Evolutionary conservation across 2,888 invertebrate species (phyloP).

Genomic region (Ochlodes sylvanus): DNA sequence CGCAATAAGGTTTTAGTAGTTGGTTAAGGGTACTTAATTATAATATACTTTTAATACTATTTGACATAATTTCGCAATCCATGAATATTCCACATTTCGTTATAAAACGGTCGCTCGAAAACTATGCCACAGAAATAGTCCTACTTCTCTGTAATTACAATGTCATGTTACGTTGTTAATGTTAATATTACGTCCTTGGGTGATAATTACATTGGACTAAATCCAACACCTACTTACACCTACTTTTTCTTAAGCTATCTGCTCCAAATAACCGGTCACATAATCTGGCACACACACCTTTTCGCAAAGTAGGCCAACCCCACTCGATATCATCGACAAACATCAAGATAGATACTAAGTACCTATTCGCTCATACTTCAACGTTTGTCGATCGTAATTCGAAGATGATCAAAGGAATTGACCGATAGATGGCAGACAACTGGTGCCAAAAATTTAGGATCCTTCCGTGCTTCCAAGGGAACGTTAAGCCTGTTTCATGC

Average conservation of each 20-base stretch:
- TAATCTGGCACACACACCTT: constrained; percentile 19
- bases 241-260: constrained; percentile 13
- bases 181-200: constrained; percentile 5
- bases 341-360: constrained; percentile 1
- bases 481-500: background rate
- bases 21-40: background rate
- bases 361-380: background rate
- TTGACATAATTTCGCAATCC: background rate
- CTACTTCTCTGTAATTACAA: background rate
- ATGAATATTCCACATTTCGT: background rate
- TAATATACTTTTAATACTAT: background rate
- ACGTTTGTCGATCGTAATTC: background rate
- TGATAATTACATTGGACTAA: constrained; percentile 6
- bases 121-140: background rate
- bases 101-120: background rate
- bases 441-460: background rate
- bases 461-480: background rate
- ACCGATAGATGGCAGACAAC: background rate
- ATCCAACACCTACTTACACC: constrained; percentile 5
- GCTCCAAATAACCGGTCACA: constrained; percentile 17
- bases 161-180: background rate
- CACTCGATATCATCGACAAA: constrained; percentile 4
- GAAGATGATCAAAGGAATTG: background rate
- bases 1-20: background rate
- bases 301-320: constrained; percentile 18